Conservation (phyloP, 2,888 invertebrate genomes). For the Abscondita cerata region DNA sequence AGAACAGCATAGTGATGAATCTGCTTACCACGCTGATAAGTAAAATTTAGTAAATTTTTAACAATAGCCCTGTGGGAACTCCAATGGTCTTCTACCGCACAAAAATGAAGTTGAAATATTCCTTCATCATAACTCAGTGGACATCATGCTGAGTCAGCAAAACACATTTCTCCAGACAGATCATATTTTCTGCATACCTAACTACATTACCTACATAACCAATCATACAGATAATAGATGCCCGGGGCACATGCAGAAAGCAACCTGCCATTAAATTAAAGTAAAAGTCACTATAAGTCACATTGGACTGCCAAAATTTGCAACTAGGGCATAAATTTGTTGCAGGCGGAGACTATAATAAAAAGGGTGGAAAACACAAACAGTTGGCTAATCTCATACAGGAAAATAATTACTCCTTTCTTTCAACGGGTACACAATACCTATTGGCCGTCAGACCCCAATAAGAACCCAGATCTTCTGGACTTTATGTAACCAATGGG, state of each 20-base stretch:
- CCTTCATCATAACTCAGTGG: no score
- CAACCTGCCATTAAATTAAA: slow-evolving; percentile 30
- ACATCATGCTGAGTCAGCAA: slow-evolving; percentile 34
- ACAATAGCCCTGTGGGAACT: slow-evolving; percentile 18
- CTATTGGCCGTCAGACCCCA: no score
- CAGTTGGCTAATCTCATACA: background rate
- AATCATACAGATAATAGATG: slow-evolving; percentile 24
- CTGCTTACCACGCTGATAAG: no score
- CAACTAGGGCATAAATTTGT: slow-evolving; percentile 35
- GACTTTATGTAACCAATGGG: no score
- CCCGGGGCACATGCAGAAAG: slow-evolving; percentile 29
- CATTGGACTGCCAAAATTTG: slow-evolving; percentile 25
- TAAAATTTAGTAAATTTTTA: no score
- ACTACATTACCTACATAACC: no score
- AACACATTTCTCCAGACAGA: slow-evolving; percentile 33
- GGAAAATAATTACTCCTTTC: no score
- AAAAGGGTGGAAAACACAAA: slow-evolving; percentile 27
- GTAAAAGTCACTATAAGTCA: no score
- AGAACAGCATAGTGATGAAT: background rate
- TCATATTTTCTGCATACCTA: slow-evolving; percentile 25
- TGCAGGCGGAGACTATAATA: no score
- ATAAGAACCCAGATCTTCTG: no score
- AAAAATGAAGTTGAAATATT: no score
- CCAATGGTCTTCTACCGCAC: slow-evolving; percentile 20
- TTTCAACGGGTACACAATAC: slow-evolving; percentile 4